Evolutionary conservation across 2,888 invertebrate species (phyloP), one percentile per base, ranked within the genome.

Genomic region (Sabatieria punctata): DNA sequence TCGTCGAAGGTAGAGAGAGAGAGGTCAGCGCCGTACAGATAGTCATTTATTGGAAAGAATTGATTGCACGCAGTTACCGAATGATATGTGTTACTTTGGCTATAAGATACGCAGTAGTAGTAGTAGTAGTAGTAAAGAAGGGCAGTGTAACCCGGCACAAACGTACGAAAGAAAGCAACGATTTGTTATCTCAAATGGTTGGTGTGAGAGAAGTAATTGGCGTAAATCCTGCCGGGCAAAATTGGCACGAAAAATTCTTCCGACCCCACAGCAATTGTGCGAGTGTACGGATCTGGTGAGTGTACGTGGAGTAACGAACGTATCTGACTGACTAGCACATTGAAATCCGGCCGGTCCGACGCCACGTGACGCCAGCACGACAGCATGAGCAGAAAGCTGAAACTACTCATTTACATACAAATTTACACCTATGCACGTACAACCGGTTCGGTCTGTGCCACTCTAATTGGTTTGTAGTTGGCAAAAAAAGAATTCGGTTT

Each of bases 381-480:
- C 21, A 46, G 6, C 45, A 47, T 47, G 24, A 39, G n/a, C 8
- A 30, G 13, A 22, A 47, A 47, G 15, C 47, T 47, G 38, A 36
- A 47, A 47, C 13, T 8, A 23, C 11, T 23, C 8, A 23, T 15
- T 18, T n/a, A 6, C 11, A 30, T 6, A 8, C 13, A 38, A 18
- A 24, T 21, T 23, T 22, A 41, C 41, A 38, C 18, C 11, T 15
- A n/a, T 11, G 8, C 38, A 38, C 8, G 19, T 38, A 11, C 18
- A 11, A 18, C n/a, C n/a, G n/a, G n/a, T n/a, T n/a, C n/a, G n/a
- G n/a, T n/a, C n/a, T n/a, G n/a, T n/a, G n/a, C n/a, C n/a, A n/a
- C n/a, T n/a, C n/a, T n/a, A n/a, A n/a, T n/a, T n/a, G n/a, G n/a
- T n/a, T n/a, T n/a, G n/a, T n/a, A n/a, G n/a, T n/a, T n/a, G n/a